A percentile compares a stretch with the other conserved stretches of the same genome.
phyloP scores from a whole-genome alignment of 2,888 invertebrate genomes.

The Cordilura impudica region DNA sequence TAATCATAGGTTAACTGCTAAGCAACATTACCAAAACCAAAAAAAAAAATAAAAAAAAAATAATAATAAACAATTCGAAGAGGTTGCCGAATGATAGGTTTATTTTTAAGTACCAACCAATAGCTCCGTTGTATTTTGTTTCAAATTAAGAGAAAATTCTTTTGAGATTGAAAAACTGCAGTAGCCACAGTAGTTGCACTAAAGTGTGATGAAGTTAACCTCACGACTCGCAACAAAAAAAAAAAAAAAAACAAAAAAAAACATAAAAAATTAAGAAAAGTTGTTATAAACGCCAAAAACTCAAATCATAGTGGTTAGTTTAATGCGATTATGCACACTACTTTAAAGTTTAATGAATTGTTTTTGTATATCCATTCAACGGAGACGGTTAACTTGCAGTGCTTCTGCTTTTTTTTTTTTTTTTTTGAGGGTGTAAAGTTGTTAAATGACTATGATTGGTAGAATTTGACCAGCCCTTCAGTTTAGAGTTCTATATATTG shows the following conservation, averaged over 20 bases:
- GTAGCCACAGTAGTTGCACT: slow-evolving; percentile 51
- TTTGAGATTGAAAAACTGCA: slow-evolving; percentile 21
- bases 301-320: slow-evolving; percentile 2
- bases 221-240: slow-evolving; percentile 40
- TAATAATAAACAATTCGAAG: slow-evolving; percentile 20
- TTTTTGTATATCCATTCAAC: not conserved
- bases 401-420: not conserved
- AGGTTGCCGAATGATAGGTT: slow-evolving; percentile 33
- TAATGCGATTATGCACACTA: slow-evolving; percentile 36
- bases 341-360: too few relatives aligned
- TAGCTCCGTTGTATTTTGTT: slow-evolving; percentile 11
- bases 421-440: slow-evolving; percentile 32
- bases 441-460: not conserved
- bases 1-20: slow-evolving; percentile 16
- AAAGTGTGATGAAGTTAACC: slow-evolving; percentile 56
- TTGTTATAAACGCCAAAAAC: slow-evolving; percentile 17
- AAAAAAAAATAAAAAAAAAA: too few relatives aligned
- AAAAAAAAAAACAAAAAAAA: not conserved
- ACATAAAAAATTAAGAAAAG: slow-evolving; percentile 7
- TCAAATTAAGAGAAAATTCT: slow-evolving; percentile 13
- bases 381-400: slow-evolving; percentile 5
- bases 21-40: slow-evolving; percentile 11
- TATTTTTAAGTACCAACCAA: not conserved
- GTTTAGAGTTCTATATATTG: too few relatives aligned
- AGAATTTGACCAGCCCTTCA: too few relatives aligned